These are phyloP conservation scores for Petrosia ficiformis DNA, from an alignment of 37 sponge, comb jelly and placozoan species.

Conservation along the genomic window DNA sequence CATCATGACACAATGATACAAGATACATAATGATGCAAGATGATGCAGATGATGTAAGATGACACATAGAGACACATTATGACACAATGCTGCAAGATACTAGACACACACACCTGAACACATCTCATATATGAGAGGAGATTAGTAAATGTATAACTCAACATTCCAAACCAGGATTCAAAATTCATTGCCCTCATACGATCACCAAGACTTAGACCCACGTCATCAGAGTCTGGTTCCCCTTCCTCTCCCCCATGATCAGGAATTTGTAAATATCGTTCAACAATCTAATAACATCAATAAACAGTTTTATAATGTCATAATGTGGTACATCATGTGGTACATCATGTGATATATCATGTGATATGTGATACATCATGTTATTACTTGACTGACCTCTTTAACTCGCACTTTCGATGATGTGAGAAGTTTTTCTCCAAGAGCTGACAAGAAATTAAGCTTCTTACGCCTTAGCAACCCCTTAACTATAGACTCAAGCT, in stretches of 20 bases:
- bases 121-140: conserved; percentile 36
- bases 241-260: conserved; percentile 6
- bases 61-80: no score
- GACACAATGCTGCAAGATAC: not conserved
- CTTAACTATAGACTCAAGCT: conserved; percentile 61
- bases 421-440: conserved; percentile 45
- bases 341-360: no score
- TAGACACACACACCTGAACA: conserved; percentile 45
- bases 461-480: conserved; percentile 81
- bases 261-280: not conserved
- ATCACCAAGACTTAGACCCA: conserved; percentile 44
- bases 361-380: no score
- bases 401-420: conserved; percentile 47
- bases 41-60: no score
- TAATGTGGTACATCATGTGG: no score
- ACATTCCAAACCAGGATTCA: conserved; percentile 57
- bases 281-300: conserved; percentile 2
- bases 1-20: no score
- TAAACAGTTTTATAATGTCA: not conserved
- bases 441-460: conserved; percentile 67
- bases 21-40: no score
- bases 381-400: conserved; percentile 21
- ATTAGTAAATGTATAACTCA: conserved; percentile 46
- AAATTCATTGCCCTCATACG: conserved; percentile 60
- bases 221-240: no score